Percentiles rank a stretch among this genome's conserved stretches.
phyloP scores from a whole-genome alignment of 2,888 invertebrate species.

The Brassicogethes aeneus region DNA sequence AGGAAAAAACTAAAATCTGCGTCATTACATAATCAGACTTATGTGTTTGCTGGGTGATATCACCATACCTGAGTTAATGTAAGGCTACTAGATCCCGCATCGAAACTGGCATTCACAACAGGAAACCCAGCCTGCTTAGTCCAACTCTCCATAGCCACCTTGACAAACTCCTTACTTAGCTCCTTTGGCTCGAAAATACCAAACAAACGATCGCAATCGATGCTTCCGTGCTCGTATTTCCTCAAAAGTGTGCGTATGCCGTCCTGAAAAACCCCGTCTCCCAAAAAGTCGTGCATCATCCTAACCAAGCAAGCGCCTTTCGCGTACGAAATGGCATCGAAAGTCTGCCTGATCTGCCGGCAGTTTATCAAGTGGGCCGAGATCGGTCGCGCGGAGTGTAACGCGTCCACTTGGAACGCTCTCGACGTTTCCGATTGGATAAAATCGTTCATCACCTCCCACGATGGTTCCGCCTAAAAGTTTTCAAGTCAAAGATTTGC shows the following conservation, averaged over 20 bases:
- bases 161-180: conserved; percentile 37
- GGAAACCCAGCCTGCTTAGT: conserved; percentile 61
- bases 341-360: conserved; percentile 55
- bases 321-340: conserved; percentile 63
- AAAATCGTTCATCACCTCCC: conserved; percentile 51
- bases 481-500: neutral
- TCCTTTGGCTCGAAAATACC: conserved; percentile 35
- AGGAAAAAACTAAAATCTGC: neutral
- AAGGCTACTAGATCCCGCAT: conserved; percentile 35
- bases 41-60: neutral
- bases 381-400: conserved; percentile 56
- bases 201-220: conserved; percentile 63
- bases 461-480: conserved; percentile 48
- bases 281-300: conserved; percentile 64
- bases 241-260: conserved; percentile 47
- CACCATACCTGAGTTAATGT: conserved; percentile 37
- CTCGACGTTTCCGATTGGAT: conserved; percentile 44
- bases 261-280: conserved; percentile 48
- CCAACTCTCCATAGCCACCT: conserved; percentile 60
- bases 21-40: neutral
- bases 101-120: conserved; percentile 47
- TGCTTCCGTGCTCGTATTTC: conserved; percentile 48
- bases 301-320: conserved; percentile 64
- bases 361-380: conserved; percentile 52
- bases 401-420: conserved; percentile 52